phyloP scores from a whole-genome alignment of 2,888 invertebrate genomes.

The Coremacera marginata region DNA sequence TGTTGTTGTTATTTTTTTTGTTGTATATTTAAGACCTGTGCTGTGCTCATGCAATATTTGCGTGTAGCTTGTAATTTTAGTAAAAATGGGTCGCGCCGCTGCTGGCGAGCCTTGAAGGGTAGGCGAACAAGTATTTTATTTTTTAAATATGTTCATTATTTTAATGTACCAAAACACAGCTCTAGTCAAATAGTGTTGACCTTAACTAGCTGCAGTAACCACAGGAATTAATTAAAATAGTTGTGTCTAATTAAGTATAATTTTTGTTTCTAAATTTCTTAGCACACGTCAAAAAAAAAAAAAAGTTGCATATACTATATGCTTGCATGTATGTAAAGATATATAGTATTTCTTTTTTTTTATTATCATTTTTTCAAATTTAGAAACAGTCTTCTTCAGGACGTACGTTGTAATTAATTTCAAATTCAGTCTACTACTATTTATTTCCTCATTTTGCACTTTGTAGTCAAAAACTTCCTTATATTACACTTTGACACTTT shows the following conservation, averaged over 20 bases:
- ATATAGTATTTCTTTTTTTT: constrained; percentile 21
- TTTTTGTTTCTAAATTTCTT: background rate
- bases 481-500: constrained; percentile 26
- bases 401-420: background rate
- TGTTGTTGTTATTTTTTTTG: background rate
- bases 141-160: background rate
- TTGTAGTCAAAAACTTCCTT: constrained; percentile 11
- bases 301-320: background rate
- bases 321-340: constrained; percentile 9
- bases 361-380: constrained; percentile 6
- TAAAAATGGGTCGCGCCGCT: constrained; percentile 59
- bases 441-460: background rate
- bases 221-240: background rate
- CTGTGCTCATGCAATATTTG: constrained; percentile 55
- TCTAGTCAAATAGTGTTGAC: constrained; percentile 14
- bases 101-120: background rate
- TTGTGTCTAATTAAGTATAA: background rate
- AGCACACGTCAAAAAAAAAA: background rate
- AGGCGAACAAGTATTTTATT: background rate
- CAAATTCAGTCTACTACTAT: background rate
- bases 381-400: background rate
- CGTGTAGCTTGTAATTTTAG: constrained; percentile 63
- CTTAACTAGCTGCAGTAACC: background rate
- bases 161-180: constrained; percentile 47
- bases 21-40: constrained; percentile 18